Percentiles rank a stretch among this genome's conserved stretches.
Evolutionary conservation across 2,797 vertebrate genomes (phyloP).

Genomic region (Taeniopygia guttata): DNA sequence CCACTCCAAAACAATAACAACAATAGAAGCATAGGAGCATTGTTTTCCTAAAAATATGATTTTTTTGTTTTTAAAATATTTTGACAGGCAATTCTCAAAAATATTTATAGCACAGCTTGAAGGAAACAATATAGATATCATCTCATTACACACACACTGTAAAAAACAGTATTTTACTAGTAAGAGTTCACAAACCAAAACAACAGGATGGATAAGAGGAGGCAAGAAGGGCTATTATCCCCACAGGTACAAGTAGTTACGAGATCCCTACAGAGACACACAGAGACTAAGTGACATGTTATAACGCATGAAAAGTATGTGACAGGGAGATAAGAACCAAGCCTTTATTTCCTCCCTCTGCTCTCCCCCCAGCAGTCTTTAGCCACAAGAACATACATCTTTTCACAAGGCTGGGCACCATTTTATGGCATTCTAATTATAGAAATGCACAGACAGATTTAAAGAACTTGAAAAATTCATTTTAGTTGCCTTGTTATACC

Average conservation of each 20-base stretch:
- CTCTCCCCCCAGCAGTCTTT: not conserved
- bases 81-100: not conserved
- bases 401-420: not conserved
- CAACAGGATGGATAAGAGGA: not conserved
- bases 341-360: not conserved
- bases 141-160: not conserved
- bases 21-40: not conserved
- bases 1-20: not conserved
- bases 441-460: not conserved
- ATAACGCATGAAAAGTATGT: not conserved
- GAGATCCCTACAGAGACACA: not conserved
- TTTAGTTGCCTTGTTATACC: not conserved
- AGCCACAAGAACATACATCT: not conserved
- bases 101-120: constrained; percentile 29
- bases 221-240: constrained; percentile 15
- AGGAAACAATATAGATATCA: not conserved
- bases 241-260: not conserved
- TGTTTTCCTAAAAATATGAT: not conserved
- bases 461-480: not conserved
- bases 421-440: not conserved
- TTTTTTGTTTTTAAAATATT: not conserved
- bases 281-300: not conserved
- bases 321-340: not conserved
- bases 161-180: constrained; percentile 10
- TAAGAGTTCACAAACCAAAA: constrained; percentile 16